phyloP scores from a whole-genome alignment of 2,113 vertebrate species.

The Strigops habroptila region DNA sequence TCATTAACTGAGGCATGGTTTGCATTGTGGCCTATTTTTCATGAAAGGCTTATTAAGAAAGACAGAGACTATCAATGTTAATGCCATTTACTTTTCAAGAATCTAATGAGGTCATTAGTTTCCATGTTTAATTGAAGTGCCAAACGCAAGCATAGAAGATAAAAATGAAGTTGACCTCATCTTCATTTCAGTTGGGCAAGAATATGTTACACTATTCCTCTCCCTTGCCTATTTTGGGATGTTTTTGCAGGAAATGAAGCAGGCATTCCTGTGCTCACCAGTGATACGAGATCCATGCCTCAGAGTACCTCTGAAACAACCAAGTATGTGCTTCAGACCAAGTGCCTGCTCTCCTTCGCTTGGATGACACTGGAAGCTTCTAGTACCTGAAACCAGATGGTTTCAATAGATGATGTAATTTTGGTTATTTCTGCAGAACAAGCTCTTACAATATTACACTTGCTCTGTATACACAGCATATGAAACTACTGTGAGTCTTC shows the following conservation, averaged over 20 bases:
- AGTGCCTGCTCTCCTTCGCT: neutral
- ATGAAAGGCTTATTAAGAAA: constrained; percentile 65
- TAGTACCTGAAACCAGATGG: constrained; percentile 22
- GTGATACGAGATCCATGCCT: neutral
- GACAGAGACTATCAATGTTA: constrained; percentile 58
- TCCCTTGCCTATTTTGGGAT: neutral
- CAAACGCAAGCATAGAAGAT: constrained; percentile 25
- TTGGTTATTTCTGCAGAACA: neutral
- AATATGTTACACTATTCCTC: neutral
- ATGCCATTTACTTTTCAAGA: constrained; percentile 57
- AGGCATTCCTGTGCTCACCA: neutral
- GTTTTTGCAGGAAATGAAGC: neutral
- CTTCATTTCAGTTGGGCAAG: neutral
- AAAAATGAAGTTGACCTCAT: constrained; percentile 54
- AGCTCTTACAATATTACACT: neutral
- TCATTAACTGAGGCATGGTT: constrained; percentile 53
- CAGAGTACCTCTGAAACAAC: neutral
- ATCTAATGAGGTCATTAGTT: constrained; percentile 67
- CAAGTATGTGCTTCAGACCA: neutral
- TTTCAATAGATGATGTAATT: constrained; percentile 1
- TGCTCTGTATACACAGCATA: neutral
- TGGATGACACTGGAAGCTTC: neutral
- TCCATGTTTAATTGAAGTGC: constrained; percentile 51
- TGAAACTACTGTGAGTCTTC: neutral
- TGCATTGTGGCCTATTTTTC: constrained; percentile 61